Evolutionary conservation across 2,888 invertebrate genomes (phyloP).

Genomic region (Morinoia aosen): DNA sequence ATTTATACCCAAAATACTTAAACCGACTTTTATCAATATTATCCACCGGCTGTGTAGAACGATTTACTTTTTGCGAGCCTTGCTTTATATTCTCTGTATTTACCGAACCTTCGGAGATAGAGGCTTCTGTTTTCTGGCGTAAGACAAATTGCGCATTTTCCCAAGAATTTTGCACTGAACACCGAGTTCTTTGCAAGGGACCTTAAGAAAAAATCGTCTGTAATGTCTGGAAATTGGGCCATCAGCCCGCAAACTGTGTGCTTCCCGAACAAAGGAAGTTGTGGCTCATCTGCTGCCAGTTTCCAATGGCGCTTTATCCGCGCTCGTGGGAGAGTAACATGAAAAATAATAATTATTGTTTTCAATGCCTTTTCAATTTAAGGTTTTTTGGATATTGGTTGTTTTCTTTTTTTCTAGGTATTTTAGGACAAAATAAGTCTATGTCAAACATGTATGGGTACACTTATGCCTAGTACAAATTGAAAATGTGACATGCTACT

Average conservation of each 20-base stretch:
- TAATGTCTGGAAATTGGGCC: background rate
- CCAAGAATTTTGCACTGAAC: background rate
- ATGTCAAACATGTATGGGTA: too few relatives aligned
- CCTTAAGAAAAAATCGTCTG: background rate
- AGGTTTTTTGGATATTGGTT: too few relatives aligned
- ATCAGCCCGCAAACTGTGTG: background rate
- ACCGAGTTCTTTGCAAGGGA: background rate
- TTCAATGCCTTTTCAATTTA: background rate
- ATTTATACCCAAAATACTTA: too few relatives aligned
- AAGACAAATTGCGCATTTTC: background rate
- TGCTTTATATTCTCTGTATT: background rate
- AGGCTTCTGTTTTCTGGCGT: background rate
- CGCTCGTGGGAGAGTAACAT: background rate
- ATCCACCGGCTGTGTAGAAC: too few relatives aligned
- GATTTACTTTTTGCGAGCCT: too few relatives aligned
- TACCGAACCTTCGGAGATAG: background rate
- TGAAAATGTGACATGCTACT: too few relatives aligned
- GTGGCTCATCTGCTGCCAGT: conserved; percentile 21
- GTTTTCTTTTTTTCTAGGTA: too few relatives aligned
- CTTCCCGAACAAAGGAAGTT: background rate
- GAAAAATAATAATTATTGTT: background rate
- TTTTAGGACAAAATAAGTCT: too few relatives aligned
- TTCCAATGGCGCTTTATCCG: background rate
- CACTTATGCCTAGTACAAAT: too few relatives aligned
- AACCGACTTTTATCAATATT: too few relatives aligned